A percentile compares a stretch with the other conserved stretches of the same genome.
Conservation (phyloP, 2,797 vertebrate genomes). For the Chanos chanos region DNA sequence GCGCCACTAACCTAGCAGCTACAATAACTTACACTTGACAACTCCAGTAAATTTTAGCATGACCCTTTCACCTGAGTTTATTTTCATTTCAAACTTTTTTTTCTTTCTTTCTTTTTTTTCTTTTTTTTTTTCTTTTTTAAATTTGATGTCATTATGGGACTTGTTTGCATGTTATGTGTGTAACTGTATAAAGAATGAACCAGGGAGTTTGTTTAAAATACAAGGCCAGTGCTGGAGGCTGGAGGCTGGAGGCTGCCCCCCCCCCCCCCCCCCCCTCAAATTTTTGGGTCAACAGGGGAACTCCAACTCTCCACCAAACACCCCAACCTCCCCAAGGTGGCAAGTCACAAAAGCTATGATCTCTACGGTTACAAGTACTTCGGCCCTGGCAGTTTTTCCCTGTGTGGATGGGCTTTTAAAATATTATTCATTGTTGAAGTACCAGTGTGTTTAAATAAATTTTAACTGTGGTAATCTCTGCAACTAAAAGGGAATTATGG, state of each 20-base stretch:
- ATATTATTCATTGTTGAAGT: too few relatives aligned
- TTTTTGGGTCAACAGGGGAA: constrained; percentile 41
- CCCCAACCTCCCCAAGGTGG: constrained; percentile 58
- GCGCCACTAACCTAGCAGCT: constrained; percentile 67
- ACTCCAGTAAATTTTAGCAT: constrained; percentile 58
- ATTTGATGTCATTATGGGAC: constrained; percentile 40
- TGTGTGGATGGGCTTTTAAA: too few relatives aligned
- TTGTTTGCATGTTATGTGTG: constrained; percentile 52
- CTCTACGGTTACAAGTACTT: constrained; percentile 73
- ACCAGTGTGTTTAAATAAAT: too few relatives aligned
- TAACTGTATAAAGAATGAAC: constrained; percentile 35
- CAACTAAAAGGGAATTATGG: too few relatives aligned
- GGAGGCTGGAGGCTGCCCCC: neutral
- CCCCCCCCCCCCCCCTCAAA: too few relatives aligned
- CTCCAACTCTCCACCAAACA: constrained; percentile 46
- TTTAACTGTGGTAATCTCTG: too few relatives aligned
- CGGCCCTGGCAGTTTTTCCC: constrained; percentile 47
- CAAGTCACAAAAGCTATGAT: constrained; percentile 64
- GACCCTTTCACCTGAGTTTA: constrained; percentile 40
- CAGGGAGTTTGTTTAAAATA: constrained; percentile 12
- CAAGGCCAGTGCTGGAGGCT: constrained; percentile 12
- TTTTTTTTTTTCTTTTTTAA: constrained; percentile 56
- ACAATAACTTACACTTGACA: constrained; percentile 73
- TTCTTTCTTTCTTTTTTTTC: constrained; percentile 55
- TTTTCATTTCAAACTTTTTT: constrained; percentile 57